These are phyloP conservation scores for Tamandua tetradactyla DNA, from an alignment of 2,797 vertebrate genomes.

Conservation along the genomic window DNA sequence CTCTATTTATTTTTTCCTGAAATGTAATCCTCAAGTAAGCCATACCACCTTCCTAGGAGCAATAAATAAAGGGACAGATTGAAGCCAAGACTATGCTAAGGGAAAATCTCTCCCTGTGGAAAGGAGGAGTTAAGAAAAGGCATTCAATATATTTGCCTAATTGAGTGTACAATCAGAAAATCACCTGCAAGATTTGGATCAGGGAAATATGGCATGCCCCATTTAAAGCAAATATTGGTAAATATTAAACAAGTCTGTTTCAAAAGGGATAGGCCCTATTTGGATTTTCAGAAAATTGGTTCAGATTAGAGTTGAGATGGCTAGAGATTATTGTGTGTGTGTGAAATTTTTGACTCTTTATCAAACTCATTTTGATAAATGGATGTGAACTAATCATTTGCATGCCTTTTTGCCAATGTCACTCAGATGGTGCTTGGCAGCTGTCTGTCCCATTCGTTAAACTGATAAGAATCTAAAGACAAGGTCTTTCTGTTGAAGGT, in stretches of 20 bases:
- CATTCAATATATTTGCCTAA: not conserved
- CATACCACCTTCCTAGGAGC: not conserved
- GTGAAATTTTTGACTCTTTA: slow-evolving; percentile 29
- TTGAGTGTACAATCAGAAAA: slow-evolving; percentile 25
- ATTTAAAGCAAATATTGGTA: slow-evolving; percentile 48
- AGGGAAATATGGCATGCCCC: not conserved
- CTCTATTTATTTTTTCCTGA: not conserved
- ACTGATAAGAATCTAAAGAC: not conserved
- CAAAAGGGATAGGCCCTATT: not conserved
- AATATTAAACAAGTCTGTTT: slow-evolving; percentile 24
- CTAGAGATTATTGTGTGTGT: not conserved
- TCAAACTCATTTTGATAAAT: slow-evolving; percentile 41
- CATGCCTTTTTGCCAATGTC: not conserved
- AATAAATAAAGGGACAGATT: not conserved
- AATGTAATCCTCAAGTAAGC: not conserved
- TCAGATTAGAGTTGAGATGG: not conserved
- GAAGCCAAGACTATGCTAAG: not conserved
- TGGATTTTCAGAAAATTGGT: not conserved
- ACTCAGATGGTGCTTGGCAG: not conserved
- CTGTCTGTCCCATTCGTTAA: not conserved
- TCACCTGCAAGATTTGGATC: not conserved
- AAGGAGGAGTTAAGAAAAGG: not conserved
- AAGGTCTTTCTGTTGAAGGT: not conserved
- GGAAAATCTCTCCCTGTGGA: not conserved
- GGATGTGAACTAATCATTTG: slow-evolving; percentile 1